These are phyloP conservation scores for Acronicta aceris DNA, from an alignment of 2,888 invertebrate genomes.

Conservation along the genomic window DNA sequence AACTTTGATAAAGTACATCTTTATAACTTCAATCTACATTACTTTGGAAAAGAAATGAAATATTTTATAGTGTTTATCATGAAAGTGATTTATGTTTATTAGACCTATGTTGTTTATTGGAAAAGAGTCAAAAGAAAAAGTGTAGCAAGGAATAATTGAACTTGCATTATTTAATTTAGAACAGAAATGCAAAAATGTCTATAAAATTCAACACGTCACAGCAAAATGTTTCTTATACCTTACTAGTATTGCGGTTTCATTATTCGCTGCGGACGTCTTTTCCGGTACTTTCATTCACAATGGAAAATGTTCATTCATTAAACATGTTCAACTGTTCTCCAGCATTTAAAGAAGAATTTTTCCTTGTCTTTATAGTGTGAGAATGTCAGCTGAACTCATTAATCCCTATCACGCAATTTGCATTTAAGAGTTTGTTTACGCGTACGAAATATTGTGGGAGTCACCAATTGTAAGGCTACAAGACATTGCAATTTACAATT, in stretches of 20 bases:
- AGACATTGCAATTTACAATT: slow-evolving; percentile 34
- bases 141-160: neutral
- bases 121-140: neutral
- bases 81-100: slow-evolving; percentile 6
- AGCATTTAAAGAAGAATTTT: slow-evolving; percentile 39
- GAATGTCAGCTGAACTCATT: slow-evolving; percentile 40
- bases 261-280: slow-evolving; percentile 6
- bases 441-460: slow-evolving; percentile 46
- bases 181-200: too few relatives aligned
- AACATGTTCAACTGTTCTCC: slow-evolving; percentile 42
- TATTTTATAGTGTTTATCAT: slow-evolving; percentile 3
- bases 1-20: slow-evolving; percentile 6
- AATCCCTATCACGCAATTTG: slow-evolving; percentile 43
- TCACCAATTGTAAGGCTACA: slow-evolving; percentile 22
- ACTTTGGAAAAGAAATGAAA: slow-evolving; percentile 3
- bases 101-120: neutral
- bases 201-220: neutral
- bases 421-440: slow-evolving; percentile 51
- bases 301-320: slow-evolving; percentile 49
- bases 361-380: slow-evolving; percentile 42
- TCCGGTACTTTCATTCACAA: slow-evolving; percentile 43
- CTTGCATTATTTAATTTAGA: too few relatives aligned
- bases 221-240: neutral
- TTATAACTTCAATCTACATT: neutral
- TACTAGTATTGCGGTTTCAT: neutral